Conservation (phyloP, 2,888 invertebrate species). For the Platycheirus albimanus region DNA sequence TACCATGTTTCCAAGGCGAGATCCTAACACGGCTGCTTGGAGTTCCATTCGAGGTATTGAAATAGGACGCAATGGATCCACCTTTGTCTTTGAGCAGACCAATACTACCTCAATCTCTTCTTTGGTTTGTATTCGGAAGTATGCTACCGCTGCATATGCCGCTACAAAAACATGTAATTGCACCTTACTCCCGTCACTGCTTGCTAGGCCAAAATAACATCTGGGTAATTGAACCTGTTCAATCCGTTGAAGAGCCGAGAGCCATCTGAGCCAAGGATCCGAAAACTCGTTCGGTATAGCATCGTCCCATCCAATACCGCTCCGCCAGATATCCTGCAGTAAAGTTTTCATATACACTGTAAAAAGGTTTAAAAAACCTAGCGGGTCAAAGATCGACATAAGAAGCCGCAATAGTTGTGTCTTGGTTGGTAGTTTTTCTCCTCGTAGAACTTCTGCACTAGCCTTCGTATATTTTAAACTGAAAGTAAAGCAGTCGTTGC, state of each 20-base stretch:
- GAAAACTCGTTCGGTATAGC: conserved; percentile 44
- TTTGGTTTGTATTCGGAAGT: neutral
- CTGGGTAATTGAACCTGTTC: conserved; percentile 48
- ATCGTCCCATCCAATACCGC: conserved; percentile 63
- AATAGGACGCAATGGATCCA: conserved; percentile 72
- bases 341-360: conserved; percentile 63
- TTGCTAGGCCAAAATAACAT: conserved; percentile 38
- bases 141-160: conserved; percentile 32
- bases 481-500: conserved; percentile 50
- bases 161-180: conserved; percentile 9
- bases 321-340: conserved; percentile 67
- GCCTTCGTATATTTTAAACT: conserved; percentile 56
- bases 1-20: conserved; percentile 58
- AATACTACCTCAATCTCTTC: neutral
- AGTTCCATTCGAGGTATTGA: conserved; percentile 75
- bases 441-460: conserved; percentile 33
- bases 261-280: conserved; percentile 50
- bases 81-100: conserved; percentile 39
- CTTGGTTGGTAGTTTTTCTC: conserved; percentile 56
- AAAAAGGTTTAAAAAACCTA: conserved; percentile 46
- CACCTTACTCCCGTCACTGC: neutral
- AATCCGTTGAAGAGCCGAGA: conserved; percentile 24
- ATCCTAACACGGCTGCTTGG: conserved; percentile 73
- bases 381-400: conserved; percentile 69
- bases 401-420: conserved; percentile 58